phyloP scores from a whole-genome alignment of 1,140 invertebrate genomes.

The Ostrea edulis region DNA sequence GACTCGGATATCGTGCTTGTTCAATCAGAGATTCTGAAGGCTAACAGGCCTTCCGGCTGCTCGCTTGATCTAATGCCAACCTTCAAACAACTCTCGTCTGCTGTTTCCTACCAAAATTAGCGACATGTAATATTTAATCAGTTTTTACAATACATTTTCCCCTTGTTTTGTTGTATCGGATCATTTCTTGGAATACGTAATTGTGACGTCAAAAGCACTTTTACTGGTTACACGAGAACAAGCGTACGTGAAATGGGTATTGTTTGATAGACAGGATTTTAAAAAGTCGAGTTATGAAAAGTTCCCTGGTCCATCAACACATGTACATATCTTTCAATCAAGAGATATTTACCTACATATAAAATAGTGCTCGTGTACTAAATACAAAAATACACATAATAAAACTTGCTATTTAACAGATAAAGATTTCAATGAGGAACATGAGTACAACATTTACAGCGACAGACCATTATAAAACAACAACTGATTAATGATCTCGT shows the following conservation, averaged over 20 bases:
- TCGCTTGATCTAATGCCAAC: slow-evolving; percentile 8
- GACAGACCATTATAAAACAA: not conserved
- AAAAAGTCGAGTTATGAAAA: no score
- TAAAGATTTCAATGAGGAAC: not conserved
- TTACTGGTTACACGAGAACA: not conserved
- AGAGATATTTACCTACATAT: no score
- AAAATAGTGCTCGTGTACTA: no score
- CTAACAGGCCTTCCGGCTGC: not conserved
- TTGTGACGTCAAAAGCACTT: not conserved
- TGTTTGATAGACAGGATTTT: not conserved
- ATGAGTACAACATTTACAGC: not conserved
- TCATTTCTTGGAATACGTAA: not conserved
- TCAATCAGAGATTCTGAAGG: slow-evolving; percentile 10
- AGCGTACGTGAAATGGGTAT: not conserved
- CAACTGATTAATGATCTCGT: not conserved
- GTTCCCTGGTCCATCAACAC: no score
- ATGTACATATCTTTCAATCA: no score
- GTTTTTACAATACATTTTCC: not conserved
- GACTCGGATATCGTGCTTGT: not conserved
- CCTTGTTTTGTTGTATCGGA: not conserved
- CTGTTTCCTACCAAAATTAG: not conserved
- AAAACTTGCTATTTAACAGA: not conserved
- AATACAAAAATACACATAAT: no score
- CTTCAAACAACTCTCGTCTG: not conserved
- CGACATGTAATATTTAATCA: slow-evolving; percentile 18